A percentile compares a stretch with the other conserved stretches of the same genome.
phyloP scores from a whole-genome alignment of 92 coral and sea anemone species.

The Epizoanthus ramosus region DNA sequence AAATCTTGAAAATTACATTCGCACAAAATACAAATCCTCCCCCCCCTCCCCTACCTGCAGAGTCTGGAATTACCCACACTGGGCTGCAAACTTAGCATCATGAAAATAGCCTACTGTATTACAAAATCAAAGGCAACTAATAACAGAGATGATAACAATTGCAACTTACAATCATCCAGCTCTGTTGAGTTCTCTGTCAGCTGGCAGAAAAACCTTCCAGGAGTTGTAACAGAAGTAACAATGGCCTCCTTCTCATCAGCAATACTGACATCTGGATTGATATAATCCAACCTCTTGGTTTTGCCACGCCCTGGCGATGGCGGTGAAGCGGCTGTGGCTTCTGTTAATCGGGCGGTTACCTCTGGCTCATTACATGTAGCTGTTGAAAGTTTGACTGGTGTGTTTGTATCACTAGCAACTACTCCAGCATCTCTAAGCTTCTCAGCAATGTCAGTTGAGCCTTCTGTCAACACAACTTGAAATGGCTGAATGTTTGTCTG shows the following conservation, averaged over 20 bases:
- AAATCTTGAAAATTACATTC: no score
- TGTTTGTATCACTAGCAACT: constrained; percentile 44
- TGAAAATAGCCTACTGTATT: no score
- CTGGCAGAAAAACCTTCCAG: constrained; percentile 84
- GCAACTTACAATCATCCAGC: constrained; percentile 70
- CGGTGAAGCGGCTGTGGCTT: not conserved
- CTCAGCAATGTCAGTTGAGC: constrained; percentile 42
- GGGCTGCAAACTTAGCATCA: no score
- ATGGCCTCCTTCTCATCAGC: constrained; percentile 58
- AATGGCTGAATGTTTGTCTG: constrained; percentile 33
- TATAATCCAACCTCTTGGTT: constrained; percentile 39
- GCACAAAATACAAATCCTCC: no score
- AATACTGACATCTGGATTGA: constrained; percentile 47
- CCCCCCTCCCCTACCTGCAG: no score
- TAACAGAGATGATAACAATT: not conserved
- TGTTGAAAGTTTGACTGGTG: constrained; percentile 11
- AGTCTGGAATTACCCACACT: no score
- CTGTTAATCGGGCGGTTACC: not conserved
- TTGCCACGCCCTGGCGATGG: constrained; percentile 18
- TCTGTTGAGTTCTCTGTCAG: constrained; percentile 60
- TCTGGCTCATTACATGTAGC: not conserved
- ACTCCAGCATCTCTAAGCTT: constrained; percentile 36
- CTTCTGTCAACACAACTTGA: constrained; percentile 56
- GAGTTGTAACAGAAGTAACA: constrained; percentile 66
- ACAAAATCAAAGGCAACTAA: not conserved